These are phyloP conservation scores for Macroramphosus scolopax DNA, from an alignment of 2,797 vertebrate genomes.

Conservation along the genomic window DNA sequence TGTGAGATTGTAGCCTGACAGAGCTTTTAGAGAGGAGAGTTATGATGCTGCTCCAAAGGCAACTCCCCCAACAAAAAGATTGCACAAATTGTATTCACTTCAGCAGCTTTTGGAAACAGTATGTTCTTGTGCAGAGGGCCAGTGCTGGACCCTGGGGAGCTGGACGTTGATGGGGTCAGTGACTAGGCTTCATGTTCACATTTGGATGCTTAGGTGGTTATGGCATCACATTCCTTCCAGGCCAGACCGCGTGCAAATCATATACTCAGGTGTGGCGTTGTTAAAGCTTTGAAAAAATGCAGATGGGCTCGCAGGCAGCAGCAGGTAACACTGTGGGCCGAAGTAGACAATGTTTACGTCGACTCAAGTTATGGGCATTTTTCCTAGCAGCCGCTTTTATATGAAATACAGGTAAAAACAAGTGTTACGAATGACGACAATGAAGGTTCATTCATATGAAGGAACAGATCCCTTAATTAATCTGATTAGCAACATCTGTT, in stretches of 20 bases:
- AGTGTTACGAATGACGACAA: too few relatives aligned
- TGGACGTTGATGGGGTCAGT: slow-evolving; percentile 22
- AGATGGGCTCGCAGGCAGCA: slow-evolving; percentile 31
- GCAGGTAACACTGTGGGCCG: slow-evolving; percentile 16
- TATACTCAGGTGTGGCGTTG: slow-evolving; percentile 49
- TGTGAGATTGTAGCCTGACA: too few relatives aligned
- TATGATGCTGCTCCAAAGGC: too few relatives aligned
- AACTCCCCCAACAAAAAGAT: too few relatives aligned
- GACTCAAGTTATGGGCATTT: too few relatives aligned
- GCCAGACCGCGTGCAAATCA: slow-evolving; percentile 45
- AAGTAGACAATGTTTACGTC: too few relatives aligned
- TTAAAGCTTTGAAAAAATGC: slow-evolving; percentile 26
- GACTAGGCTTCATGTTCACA: slow-evolving; percentile 14
- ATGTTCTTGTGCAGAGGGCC: neutral
- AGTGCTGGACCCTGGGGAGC: slow-evolving; percentile 16
- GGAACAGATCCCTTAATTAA: too few relatives aligned
- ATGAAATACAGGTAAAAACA: too few relatives aligned
- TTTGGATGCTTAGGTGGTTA: slow-evolving; percentile 32
- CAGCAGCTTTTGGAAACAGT: slow-evolving; percentile 24
- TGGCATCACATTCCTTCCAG: slow-evolving; percentile 42
- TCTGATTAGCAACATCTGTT: too few relatives aligned
- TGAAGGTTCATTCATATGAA: too few relatives aligned
- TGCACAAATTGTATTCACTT: slow-evolving; percentile 29
- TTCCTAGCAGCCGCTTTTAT: too few relatives aligned
- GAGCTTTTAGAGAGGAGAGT: too few relatives aligned